A percentile compares a stretch with the other conserved stretches of the same genome.
phyloP scores from a whole-genome alignment of 2,113 vertebrate genomes.

The Corythornis madagascariensis region DNA sequence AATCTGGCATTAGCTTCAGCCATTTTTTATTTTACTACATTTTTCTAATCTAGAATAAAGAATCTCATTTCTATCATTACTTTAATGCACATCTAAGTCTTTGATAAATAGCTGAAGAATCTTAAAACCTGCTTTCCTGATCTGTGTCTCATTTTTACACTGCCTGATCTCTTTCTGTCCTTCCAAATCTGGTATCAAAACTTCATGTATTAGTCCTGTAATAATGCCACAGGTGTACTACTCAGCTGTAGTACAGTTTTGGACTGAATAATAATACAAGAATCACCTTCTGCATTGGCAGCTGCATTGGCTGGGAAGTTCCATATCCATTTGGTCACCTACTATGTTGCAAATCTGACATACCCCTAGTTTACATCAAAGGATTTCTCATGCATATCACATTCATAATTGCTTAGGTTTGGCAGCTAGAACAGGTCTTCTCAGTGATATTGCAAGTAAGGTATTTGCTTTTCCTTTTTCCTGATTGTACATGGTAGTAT shows the following conservation, averaged over 20 bases:
- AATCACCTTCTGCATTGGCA: background rate
- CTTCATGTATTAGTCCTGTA: background rate
- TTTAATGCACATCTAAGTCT: background rate
- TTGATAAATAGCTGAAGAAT: background rate
- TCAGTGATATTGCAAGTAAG: background rate
- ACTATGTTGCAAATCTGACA: background rate
- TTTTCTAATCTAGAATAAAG: background rate
- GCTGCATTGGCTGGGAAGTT: background rate
- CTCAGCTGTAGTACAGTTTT: background rate
- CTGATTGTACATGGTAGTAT: background rate
- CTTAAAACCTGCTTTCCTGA: background rate
- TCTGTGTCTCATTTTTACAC: background rate
- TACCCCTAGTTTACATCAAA: background rate
- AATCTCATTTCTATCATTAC: background rate
- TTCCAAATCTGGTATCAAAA: constrained; percentile 5
- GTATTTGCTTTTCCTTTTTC: background rate
- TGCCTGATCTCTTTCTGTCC: background rate
- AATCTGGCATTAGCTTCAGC: background rate
- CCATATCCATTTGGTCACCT: background rate
- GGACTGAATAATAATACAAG: background rate
- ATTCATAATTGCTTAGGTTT: background rate
- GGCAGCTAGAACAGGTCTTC: background rate
- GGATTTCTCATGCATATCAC: background rate
- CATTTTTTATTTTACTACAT: background rate
- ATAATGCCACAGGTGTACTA: background rate